phyloP scores from a whole-genome alignment of 2,797 vertebrate species.

The Cyprinella venusta region DNA sequence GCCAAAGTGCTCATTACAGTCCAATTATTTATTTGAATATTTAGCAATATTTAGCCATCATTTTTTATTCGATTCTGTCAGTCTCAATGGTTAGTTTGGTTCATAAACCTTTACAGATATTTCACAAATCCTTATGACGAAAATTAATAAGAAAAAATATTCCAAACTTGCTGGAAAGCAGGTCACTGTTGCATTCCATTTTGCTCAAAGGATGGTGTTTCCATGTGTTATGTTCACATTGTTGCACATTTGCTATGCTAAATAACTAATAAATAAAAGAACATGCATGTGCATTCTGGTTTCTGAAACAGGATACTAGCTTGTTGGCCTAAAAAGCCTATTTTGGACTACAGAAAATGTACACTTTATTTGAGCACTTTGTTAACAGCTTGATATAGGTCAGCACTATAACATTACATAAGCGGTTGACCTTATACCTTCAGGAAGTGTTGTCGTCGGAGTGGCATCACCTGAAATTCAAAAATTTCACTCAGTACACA shows the following conservation, averaged over 20 bases:
- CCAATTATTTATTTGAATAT: neutral
- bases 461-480: neutral
- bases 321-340: neutral
- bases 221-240: neutral
- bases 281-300: neutral
- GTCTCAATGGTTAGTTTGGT: neutral
- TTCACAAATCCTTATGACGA: neutral
- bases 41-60: neutral
- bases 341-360: neutral
- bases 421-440: constrained; percentile 1
- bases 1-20: neutral
- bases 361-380: neutral
- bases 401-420: neutral
- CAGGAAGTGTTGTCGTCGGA: neutral
- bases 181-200: neutral
- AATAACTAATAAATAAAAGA: neutral
- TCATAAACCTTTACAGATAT: neutral
- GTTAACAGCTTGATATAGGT: neutral
- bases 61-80: neutral
- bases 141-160: neutral
- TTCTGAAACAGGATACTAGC: neutral
- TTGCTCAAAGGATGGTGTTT: neutral
- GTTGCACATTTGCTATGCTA: neutral
- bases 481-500: neutral
- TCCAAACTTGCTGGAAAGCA: neutral